Percentiles rank a stretch among this genome's conserved stretches.
phyloP scores from a whole-genome alignment of 1,140 invertebrate genomes.

The Forficula auricularia region DNA sequence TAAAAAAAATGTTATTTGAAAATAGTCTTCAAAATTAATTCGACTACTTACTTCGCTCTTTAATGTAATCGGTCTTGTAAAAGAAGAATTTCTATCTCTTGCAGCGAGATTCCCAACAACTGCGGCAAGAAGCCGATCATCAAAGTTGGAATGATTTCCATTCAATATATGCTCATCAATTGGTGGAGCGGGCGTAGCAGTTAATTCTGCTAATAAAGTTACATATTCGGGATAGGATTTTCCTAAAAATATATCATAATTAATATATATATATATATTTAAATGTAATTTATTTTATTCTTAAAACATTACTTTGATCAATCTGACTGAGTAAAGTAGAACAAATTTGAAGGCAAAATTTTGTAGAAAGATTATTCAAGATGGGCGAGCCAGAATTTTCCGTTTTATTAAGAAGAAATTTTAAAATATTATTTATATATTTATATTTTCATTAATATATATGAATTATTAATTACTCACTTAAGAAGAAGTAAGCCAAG shows the following conservation, averaged over 20 bases:
- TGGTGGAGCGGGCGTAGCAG: conserved; percentile 12
- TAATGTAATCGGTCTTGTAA: conserved; percentile 26
- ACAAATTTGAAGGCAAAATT: conserved; percentile 27
- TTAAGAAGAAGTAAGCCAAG: conserved; percentile 28
- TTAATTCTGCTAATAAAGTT: conserved; percentile 25
- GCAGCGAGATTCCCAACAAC: conserved; percentile 11
- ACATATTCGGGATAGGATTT: conserved; percentile 27
- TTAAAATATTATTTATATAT: no score
- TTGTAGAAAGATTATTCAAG: conserved; percentile 24
- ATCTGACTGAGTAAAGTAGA: conserved; percentile 25
- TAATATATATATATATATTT: no score
- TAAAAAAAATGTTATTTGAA: no score
- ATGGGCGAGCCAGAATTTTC: not conserved
- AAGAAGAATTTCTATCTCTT: conserved; percentile 21
- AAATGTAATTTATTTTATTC: no score
- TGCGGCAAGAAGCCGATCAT: no score
- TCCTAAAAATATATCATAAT: conserved; percentile 14
- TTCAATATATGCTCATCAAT: no score
- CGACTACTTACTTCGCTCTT: conserved; percentile 21
- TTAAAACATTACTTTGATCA: conserved; percentile 27
- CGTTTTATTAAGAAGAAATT: not conserved
- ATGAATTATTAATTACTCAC: conserved; percentile 16
- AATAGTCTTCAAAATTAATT: not conserved
- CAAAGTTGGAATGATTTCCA: no score
- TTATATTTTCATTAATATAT: not conserved